Evolutionary conservation across 2,888 invertebrate species (phyloP), one percentile per base, ranked within the genome.

Genomic region (Caenorhabditis zanzibari): DNA sequence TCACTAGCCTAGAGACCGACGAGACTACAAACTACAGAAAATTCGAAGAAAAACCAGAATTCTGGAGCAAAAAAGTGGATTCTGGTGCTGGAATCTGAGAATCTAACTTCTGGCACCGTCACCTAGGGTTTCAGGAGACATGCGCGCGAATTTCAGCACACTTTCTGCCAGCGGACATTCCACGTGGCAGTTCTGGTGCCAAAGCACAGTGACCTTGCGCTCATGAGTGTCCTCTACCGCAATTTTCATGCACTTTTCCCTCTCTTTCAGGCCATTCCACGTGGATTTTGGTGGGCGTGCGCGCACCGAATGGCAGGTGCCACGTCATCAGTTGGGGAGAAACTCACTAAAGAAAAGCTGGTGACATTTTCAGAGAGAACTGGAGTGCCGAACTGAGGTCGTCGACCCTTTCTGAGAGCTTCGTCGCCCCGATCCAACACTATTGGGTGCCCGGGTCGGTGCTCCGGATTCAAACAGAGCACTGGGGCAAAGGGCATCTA

Each of bases 301-400:
- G 26, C 58, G 26, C 56, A 28, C n/a, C 10, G 24, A 41, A 7
- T 49, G 63, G 14, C 71, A 56, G 44, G 71, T 71, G 71, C 61
- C 74, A 64, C 58, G 38, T 44, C 22, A 41, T 26, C n/a, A 9
- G 26, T 14, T 24, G 44, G 12, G 0, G 9, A n/a, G 22, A 44
- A 61, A 61, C 77, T 77, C 69, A 77, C 77, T 59, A 64, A 54
- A 80, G 58, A 28, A 56, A 58, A 32, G 72, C 59, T 69, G 77
- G 69, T 58, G 79, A 80, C 72, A 80, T 79, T 47, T 59, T 44
- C 4, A 69, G 44, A 77, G 58, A 69, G 44, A 79, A 61, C 66
- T 61, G 68, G 47, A 58, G 68, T 58, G 66, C 54, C 66, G 49
- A 58, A 41, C 49, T 47, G 75, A 44, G 76, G 76, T 28, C 76